Evolutionary conservation across 2,113 vertebrate species (phyloP), one percentile per base, ranked within the genome.

Genomic region (Petrocephalus zakoni): DNA sequence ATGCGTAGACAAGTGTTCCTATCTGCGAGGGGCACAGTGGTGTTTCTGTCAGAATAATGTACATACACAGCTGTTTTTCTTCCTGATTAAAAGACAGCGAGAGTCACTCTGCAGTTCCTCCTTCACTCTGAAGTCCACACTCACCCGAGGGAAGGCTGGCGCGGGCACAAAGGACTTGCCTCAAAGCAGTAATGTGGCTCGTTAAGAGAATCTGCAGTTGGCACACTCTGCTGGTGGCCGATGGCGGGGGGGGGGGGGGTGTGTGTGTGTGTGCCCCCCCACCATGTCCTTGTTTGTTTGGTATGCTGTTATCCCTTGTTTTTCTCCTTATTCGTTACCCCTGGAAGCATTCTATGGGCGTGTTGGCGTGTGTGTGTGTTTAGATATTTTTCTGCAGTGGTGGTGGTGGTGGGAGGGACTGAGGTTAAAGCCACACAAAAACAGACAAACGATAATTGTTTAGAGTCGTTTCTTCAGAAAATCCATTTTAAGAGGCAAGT

Each of bases 161-260:
- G 2, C 4, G 0, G 22, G 81, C 19, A 49, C 81, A 49, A 22
- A 83, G 81, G 81, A 49, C 81, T 2, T 10, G 9, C 42, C 22
- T 83, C 81, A 83, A 83, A 83, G 81, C 81, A 5, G 34, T 46
- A 83, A 49, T 49, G 81, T 83, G 81, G 81, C 72, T 83, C 46
- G 81, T 83, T 83, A 83, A 83, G 81, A 83, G 37, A 46, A n/a
- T 83, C 81, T 83, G 42, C 46, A 83, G 42, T 49, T 83, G 81
- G 37, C 81, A 49, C 21, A 83, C 46, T 83, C 81, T 22, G 22
- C 9, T 83, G 19, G 42, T 22, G n/a, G 78, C 46, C 37, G 47
- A 21, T n/a, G 21, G 46, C 17, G 78, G 42, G 21, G 84, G 34
- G 49, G 9, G 19, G 19, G n/a, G n/a, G n/a, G n/a, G n/a, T n/a